A percentile compares a stretch with the other conserved stretches of the same genome.
phyloP scores from a whole-genome alignment of 2,113 vertebrate genomes.

The Crotalus helleri region DNA sequence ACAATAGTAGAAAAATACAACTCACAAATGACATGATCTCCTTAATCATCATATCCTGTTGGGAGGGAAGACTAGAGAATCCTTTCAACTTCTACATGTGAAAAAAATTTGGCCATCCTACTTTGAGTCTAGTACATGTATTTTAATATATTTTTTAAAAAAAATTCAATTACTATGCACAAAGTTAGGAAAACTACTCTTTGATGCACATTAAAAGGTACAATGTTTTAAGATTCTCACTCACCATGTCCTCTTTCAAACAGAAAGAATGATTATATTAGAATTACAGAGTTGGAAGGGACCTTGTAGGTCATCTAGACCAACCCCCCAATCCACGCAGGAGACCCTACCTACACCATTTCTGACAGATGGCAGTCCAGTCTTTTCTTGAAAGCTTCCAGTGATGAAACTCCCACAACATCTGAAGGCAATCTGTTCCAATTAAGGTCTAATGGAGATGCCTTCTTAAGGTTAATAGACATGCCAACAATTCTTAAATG shows the following conservation, averaged over 20 bases:
- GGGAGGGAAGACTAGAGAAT: slow-evolving; percentile 39
- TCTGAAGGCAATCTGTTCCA: too few species aligned
- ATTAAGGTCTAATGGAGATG: not conserved
- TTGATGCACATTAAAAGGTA: not conserved
- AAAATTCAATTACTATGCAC: too few species aligned
- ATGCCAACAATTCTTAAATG: not conserved
- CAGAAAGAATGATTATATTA: not conserved
- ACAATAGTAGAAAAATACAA: slow-evolving; percentile 64
- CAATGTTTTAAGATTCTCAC: not conserved
- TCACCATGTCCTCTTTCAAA: not conserved
- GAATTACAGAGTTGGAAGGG: too few species aligned
- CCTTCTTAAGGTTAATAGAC: not conserved
- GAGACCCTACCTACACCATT: too few species aligned
- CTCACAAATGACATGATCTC: slow-evolving; percentile 61
- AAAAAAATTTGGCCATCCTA: not conserved
- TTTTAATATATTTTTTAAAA: too few species aligned
- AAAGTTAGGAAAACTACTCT: not conserved
- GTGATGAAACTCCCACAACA: too few species aligned
- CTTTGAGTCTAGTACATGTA: not conserved
- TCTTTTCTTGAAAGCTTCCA: too few species aligned
- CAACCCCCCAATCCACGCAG: too few species aligned
- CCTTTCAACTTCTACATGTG: not conserved
- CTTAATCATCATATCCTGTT: slow-evolving; percentile 51
- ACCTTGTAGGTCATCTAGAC: too few species aligned
- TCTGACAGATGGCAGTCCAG: too few species aligned